Evolutionary conservation across 2,113 vertebrate species (phyloP).

Genomic region (Entosphenus tridentatus): DNA sequence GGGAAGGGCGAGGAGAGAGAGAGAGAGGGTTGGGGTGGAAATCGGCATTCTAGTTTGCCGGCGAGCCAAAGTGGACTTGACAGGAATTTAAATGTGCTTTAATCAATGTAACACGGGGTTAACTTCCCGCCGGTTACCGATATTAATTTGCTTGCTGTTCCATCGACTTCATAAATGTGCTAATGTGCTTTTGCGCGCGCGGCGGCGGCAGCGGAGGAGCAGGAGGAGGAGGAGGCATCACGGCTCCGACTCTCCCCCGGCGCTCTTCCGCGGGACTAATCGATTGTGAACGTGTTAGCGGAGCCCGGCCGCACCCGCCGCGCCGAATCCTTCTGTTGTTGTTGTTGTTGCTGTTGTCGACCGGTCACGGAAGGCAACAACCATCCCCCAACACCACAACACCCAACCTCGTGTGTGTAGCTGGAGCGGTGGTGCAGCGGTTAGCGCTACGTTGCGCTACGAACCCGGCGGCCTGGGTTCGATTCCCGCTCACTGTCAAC

Average conservation of each 20-base stretch:
- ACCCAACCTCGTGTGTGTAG: too few species aligned
- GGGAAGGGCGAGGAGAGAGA: not conserved
- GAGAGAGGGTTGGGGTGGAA: not conserved
- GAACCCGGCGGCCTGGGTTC: too few species aligned
- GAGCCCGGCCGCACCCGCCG: not conserved
- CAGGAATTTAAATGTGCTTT: conserved; percentile 47
- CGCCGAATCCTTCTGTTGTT: too few species aligned
- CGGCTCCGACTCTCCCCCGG: not conserved
- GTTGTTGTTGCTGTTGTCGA: too few species aligned
- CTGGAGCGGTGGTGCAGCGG: too few species aligned
- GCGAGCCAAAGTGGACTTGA: conserved; percentile 40
- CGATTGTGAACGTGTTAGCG: not conserved
- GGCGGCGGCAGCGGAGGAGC: not conserved
- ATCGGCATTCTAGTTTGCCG: not conserved
- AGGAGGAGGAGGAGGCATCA: too few species aligned
- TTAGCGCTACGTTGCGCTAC: too few species aligned
- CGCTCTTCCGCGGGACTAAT: not conserved
- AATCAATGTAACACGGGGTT: conserved; percentile 20
- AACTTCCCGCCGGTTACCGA: conserved; percentile 37
- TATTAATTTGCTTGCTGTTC: conserved; percentile 13
- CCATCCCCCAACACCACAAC: too few species aligned
- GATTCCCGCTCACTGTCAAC: too few species aligned
- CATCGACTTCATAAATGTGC: conserved; percentile 15
- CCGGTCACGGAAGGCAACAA: too few species aligned
- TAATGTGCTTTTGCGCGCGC: conserved; percentile 9